These are phyloP conservation scores for Drosophila merina DNA, from an alignment of 2,888 invertebrate genomes.

Conservation along the genomic window DNA sequence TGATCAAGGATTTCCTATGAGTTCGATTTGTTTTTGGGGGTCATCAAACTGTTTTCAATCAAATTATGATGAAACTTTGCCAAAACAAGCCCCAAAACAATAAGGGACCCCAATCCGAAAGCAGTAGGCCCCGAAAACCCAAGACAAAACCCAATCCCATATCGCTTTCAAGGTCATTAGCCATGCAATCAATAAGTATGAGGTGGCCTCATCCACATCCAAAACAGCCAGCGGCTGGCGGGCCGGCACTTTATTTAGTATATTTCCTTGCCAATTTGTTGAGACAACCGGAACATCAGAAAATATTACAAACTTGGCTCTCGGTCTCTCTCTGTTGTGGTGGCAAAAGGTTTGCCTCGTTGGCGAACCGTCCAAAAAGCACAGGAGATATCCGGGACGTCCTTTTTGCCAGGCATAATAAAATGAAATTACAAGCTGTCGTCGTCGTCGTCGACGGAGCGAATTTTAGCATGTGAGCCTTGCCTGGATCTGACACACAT, in stretches of 20 bases:
- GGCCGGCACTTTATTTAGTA: slow-evolving; percentile 47
- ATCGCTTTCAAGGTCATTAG: slow-evolving; percentile 48
- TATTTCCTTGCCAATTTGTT: slow-evolving; percentile 51
- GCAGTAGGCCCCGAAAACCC: not conserved
- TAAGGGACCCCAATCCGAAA: slow-evolving; percentile 10
- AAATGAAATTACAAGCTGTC: slow-evolving; percentile 64
- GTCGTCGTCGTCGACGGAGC: slow-evolving; percentile 26
- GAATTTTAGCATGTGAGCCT: slow-evolving; percentile 39
- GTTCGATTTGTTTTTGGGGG: slow-evolving; percentile 4
- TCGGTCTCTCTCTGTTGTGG: slow-evolving; percentile 13
- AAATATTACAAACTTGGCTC: slow-evolving; percentile 54
- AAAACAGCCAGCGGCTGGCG: slow-evolving; percentile 3
- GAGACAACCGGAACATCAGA: slow-evolving; percentile 31
- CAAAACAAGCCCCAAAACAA: slow-evolving; percentile 37
- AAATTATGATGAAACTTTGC: slow-evolving; percentile 44
- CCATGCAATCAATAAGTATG: slow-evolving; percentile 44
- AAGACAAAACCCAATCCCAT: slow-evolving; percentile 13
- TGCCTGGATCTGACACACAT: slow-evolving; percentile 32
- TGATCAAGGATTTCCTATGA: not conserved
- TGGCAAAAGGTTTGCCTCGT: slow-evolving; percentile 42
- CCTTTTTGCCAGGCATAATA: slow-evolving; percentile 50
- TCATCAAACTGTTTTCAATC: slow-evolving; percentile 33
- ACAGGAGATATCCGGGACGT: slow-evolving; percentile 21
- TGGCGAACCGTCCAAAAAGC: slow-evolving; percentile 20
- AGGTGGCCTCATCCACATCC: slow-evolving; percentile 4